Percentiles rank a stretch among this genome's conserved stretches.
phyloP scores from a whole-genome alignment of 2,888 invertebrate genomes.

The Papilio demoleus region DNA sequence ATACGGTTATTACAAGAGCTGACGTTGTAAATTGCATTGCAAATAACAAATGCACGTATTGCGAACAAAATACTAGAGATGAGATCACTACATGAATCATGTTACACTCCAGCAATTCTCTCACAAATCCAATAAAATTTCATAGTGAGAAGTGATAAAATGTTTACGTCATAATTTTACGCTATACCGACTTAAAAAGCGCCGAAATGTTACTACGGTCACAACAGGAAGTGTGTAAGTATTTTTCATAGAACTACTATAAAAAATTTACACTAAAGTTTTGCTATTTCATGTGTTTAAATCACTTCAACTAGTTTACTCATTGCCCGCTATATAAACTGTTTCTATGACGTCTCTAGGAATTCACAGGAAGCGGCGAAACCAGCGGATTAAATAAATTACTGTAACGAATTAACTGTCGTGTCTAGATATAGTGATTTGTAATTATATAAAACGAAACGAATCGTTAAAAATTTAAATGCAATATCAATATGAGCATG shows the following conservation, averaged over 20 bases:
- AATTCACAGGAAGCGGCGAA: constrained; percentile 33
- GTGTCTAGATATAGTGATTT: constrained; percentile 27
- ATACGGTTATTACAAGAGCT: constrained; percentile 37
- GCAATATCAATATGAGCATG: constrained; percentile 22
- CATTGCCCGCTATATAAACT: constrained; percentile 28
- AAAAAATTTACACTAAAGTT: constrained; percentile 19
- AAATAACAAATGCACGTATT: constrained; percentile 36
- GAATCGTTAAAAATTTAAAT: constrained; percentile 17
- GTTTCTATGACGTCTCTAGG: constrained; percentile 24
- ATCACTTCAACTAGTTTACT: constrained; percentile 17
- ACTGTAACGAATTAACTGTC: constrained; percentile 27
- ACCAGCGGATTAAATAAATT: constrained; percentile 30
- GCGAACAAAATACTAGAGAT: constrained; percentile 34
- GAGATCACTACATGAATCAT: constrained; percentile 41
- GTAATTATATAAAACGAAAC: constrained; percentile 31
- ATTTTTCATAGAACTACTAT: constrained; percentile 23
- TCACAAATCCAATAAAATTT: constrained; percentile 21
- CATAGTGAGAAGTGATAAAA: constrained; percentile 30
- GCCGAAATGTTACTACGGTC: constrained; percentile 20
- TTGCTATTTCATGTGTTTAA: constrained; percentile 26
- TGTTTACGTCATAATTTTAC: constrained; percentile 32
- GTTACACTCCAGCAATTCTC: constrained; percentile 14
- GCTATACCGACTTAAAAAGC: constrained; percentile 27
- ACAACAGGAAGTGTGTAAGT: constrained; percentile 15
- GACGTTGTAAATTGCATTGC: constrained; percentile 33